Conservation (phyloP, 2,888 invertebrate species). For the Pseudococcus longispinus region DNA sequence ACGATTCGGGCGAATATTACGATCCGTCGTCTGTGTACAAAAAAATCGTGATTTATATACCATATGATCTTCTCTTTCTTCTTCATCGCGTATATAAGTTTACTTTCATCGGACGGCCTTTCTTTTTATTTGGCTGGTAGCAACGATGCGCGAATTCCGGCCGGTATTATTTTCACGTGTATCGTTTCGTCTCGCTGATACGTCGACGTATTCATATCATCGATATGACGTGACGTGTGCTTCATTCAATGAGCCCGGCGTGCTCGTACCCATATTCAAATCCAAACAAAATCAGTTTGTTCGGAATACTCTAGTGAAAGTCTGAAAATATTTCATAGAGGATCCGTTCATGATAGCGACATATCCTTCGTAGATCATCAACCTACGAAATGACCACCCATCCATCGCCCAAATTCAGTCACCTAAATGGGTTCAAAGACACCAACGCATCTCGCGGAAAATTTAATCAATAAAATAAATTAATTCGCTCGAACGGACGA, state of each 20-base stretch:
- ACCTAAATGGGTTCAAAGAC: not conserved
- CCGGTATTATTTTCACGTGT: not conserved
- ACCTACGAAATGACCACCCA: not conserved
- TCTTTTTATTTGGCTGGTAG: not conserved
- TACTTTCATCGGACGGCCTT: not conserved
- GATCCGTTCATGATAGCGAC: not conserved
- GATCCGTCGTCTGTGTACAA: not conserved
- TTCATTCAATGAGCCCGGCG: not conserved
- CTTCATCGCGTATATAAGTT: not conserved
- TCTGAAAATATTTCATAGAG: not conserved
- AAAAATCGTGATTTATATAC: slow-evolving; percentile 12
- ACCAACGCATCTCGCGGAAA: slow-evolving; percentile 12
- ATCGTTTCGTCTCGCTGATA: no score
- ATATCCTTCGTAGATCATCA: not conserved
- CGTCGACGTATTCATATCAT: not conserved
- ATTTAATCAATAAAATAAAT: slow-evolving; percentile 23
- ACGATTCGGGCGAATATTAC: not conserved
- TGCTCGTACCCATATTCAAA: not conserved
- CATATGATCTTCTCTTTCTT: slow-evolving; percentile 14
- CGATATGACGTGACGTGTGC: not conserved
- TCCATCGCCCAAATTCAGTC: not conserved
- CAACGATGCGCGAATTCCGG: not conserved
- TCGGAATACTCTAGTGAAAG: not conserved
- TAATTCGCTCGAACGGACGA: not conserved
- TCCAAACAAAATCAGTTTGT: not conserved